Conservation (phyloP, 53 echinoderm and acorn worm species). For the Echinometra lucunter region DNA sequence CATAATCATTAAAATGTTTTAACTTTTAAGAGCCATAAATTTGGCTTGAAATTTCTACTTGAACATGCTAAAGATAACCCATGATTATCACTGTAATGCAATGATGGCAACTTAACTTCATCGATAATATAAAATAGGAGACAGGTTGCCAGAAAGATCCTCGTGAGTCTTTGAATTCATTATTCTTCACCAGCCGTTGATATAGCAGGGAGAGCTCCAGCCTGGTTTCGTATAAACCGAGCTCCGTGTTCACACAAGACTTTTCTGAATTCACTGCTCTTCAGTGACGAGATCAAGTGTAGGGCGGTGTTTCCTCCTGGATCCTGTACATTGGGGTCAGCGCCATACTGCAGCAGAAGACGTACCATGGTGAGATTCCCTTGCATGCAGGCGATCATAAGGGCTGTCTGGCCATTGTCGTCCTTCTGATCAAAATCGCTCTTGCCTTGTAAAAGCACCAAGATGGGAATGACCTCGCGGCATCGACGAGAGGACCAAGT, state of each 20-base stretch:
- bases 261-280: neutral
- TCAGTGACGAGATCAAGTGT: neutral
- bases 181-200: neutral
- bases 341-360: constrained; percentile 44
- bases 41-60: too few species aligned
- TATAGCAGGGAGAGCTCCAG: neutral
- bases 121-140: too few species aligned
- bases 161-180: too few species aligned
- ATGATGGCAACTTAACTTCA: too few species aligned
- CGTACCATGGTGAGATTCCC: constrained; percentile 19
- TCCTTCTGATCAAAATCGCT: constrained; percentile 33
- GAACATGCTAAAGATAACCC: too few species aligned
- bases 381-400: constrained; percentile 49
- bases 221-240: neutral
- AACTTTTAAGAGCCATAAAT: too few species aligned
- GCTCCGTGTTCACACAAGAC: constrained; percentile 2
- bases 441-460: neutral
- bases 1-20: too few species aligned
- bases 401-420: constrained; percentile 33
- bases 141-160: too few species aligned
- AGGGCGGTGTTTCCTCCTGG: constrained; percentile 4
- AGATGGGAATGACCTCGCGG: neutral
- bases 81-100: too few species aligned
- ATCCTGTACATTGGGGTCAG: constrained; percentile 49
- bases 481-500: neutral